Conservation (phyloP, 2,113 vertebrate species). For the Megalops atlanticus region DNA sequence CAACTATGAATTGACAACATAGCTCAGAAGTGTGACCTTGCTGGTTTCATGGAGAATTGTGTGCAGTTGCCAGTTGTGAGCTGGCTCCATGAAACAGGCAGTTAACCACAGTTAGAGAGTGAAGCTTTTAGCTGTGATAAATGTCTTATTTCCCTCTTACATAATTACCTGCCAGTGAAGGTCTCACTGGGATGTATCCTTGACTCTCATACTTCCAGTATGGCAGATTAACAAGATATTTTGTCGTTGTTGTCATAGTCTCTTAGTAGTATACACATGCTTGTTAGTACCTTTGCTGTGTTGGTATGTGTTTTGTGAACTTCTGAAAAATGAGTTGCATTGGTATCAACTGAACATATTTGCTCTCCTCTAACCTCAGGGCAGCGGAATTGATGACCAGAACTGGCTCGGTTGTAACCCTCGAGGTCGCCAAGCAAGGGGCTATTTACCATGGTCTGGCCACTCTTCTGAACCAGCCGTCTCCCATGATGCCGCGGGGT, state of each 20-base stretch:
- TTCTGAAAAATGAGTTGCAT: neutral
- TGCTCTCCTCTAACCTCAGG: conserved; percentile 62
- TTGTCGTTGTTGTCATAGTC: too few species aligned
- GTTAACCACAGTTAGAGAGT: neutral
- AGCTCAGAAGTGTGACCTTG: conserved; percentile 17
- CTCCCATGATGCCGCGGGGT: conserved; percentile 95
- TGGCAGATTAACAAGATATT: too few species aligned
- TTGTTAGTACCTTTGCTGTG: too few species aligned
- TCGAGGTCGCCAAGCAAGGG: conserved; percentile 97
- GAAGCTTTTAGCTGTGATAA: too few species aligned
- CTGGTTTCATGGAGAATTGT: conserved; percentile 22
- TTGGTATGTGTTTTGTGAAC: neutral
- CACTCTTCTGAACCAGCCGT: conserved; percentile 95
- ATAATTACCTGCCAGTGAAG: too few species aligned
- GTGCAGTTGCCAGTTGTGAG: conserved; percentile 13
- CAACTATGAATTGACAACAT: neutral
- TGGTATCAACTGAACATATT: neutral
- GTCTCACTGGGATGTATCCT: too few species aligned
- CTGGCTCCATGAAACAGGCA: conserved; percentile 19
- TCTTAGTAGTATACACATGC: too few species aligned
- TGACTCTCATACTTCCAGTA: too few species aligned
- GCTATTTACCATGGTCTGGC: conserved; percentile 97
- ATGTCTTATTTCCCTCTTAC: too few species aligned
- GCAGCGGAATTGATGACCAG: conserved; percentile 99
- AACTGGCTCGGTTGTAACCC: conserved; percentile 93